A percentile compares a stretch with the other conserved stretches of the same genome.
phyloP scores from a whole-genome alignment of 2,113 vertebrate genomes.

The Salminus brasiliensis region DNA sequence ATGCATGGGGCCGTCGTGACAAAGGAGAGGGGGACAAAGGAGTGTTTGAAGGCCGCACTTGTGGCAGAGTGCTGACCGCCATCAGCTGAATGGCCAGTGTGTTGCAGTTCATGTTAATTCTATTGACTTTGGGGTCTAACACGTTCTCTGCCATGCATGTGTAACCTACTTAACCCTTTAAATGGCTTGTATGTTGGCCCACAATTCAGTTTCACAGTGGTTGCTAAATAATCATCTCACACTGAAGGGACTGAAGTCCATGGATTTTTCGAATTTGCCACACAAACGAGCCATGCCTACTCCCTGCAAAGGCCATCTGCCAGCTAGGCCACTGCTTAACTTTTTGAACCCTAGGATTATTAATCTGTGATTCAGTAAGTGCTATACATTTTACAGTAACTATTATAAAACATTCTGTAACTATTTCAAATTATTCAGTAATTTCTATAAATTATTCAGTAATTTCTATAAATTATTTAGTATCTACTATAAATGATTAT shows the following conservation, averaged over 20 bases:
- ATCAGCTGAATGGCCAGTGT: conserved; percentile 4
- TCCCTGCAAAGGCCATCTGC: background rate
- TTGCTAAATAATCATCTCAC: too few species aligned
- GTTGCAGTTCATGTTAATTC: background rate
- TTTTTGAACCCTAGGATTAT: background rate
- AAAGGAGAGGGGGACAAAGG: background rate
- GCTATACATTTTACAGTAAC: too few species aligned
- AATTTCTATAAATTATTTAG: too few species aligned
- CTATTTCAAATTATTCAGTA: too few species aligned
- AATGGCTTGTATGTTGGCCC: background rate
- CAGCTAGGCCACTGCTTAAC: background rate
- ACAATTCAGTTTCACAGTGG: too few species aligned
- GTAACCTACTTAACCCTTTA: background rate
- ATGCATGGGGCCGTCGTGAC: background rate
- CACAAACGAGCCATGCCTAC: background rate
- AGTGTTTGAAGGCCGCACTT: background rate
- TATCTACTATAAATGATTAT: too few species aligned
- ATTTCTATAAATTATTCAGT: too few species aligned
- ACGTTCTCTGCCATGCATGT: background rate
- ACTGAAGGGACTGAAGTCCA: too few species aligned
- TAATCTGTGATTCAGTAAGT: background rate
- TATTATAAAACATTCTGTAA: too few species aligned
- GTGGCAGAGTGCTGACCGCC: background rate
- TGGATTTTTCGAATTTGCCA: too few species aligned
- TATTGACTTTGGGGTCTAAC: background rate